Evolutionary conservation across 2,888 invertebrate species (phyloP).

Genomic region (Arge pagana): DNA sequence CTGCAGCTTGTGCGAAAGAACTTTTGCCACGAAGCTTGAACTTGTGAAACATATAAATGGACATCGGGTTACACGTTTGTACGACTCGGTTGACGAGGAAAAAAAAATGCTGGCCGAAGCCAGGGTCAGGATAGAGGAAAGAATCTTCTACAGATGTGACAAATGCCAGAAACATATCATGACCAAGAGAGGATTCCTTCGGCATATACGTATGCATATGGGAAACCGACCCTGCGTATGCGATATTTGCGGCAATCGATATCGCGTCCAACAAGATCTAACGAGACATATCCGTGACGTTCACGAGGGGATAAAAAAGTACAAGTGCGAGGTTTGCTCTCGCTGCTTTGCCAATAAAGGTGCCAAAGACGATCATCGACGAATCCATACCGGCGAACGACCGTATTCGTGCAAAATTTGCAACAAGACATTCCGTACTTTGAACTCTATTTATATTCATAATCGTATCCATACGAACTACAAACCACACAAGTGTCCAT

Average conservation of each 20-base stretch:
- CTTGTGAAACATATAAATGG: constrained; percentile 35
- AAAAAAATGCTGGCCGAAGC: constrained; percentile 42
- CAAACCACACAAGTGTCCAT: constrained; percentile 56
- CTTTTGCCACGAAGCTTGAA: constrained; percentile 34
- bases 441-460: constrained; percentile 62
- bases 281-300: constrained; percentile 61
- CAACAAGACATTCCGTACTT: constrained; percentile 61
- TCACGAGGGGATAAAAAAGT: constrained; percentile 60
- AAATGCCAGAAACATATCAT: constrained; percentile 56
- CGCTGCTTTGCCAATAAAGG: constrained; percentile 60
- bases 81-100: constrained; percentile 34
- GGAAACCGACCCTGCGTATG: constrained; percentile 60
- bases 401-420: constrained; percentile 63
- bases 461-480: constrained; percentile 54
- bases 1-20: constrained; percentile 36
- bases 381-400: constrained; percentile 58
- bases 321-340: constrained; percentile 60
- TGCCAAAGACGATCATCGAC: constrained; percentile 61
- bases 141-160: constrained; percentile 54
- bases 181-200: constrained; percentile 52
- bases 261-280: constrained; percentile 56
- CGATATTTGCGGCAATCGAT: constrained; percentile 47
- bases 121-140: constrained; percentile 40
- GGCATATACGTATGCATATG: constrained; percentile 60
- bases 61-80: constrained; percentile 29